A percentile compares a stretch with the other conserved stretches of the same genome.
phyloP scores from a whole-genome alignment of 2,888 invertebrate species.

The Anthrax anthrax region DNA sequence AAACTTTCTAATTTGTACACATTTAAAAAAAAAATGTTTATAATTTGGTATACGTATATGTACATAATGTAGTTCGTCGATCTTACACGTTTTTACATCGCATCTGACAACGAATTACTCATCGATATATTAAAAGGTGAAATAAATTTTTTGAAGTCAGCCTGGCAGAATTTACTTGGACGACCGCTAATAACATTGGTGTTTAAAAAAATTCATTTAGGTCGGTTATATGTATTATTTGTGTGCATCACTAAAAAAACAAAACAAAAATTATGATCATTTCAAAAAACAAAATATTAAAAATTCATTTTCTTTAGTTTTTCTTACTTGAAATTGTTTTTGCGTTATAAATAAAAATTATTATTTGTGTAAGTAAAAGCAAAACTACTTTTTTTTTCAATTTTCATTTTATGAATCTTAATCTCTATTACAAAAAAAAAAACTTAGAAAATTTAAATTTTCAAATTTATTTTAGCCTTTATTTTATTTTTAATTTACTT shows the following conservation, averaged over 20 bases:
- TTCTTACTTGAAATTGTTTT: conserved; percentile 2
- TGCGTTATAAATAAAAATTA: not conserved
- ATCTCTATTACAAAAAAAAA: too few species aligned
- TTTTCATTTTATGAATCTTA: too few species aligned
- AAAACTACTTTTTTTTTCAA: not conserved
- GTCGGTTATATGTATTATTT: conserved; percentile 38
- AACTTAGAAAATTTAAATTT: too few species aligned
- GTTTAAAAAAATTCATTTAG: conserved; percentile 78
- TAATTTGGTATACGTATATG: not conserved
- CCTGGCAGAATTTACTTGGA: conserved; percentile 96
- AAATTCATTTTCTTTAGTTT: conserved; percentile 12
- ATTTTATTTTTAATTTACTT: too few species aligned
- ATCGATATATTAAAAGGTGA: conserved; percentile 95
- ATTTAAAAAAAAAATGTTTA: too few species aligned
- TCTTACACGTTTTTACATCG: conserved; percentile 94
- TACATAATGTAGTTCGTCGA: conserved; percentile 72
- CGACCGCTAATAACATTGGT: conserved; percentile 88
- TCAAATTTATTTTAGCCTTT: too few species aligned
- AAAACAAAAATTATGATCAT: not conserved
- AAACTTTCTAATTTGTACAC: too few species aligned
- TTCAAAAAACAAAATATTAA: not conserved
- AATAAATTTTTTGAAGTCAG: conserved; percentile 94
- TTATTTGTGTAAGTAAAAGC: not conserved
- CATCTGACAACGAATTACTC: conserved; percentile 94
- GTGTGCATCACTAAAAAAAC: too few species aligned